Percentiles rank a stretch among this genome's conserved stretches.
Conservation (phyloP, 2,888 invertebrate genomes). For the Cheilosia vulpina region DNA sequence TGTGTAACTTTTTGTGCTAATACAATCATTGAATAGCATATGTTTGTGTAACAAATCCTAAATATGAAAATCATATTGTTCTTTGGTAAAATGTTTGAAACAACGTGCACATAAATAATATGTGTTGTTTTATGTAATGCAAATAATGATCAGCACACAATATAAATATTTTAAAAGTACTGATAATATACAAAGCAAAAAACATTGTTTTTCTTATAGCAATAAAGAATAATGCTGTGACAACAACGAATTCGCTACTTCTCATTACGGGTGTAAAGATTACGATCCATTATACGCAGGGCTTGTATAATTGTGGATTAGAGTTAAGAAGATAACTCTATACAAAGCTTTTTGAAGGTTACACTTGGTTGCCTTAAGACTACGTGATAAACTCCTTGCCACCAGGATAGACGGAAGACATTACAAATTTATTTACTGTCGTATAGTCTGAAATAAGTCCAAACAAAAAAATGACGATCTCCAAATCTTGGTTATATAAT, state of each 20-base stretch:
- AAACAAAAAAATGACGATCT: background rate
- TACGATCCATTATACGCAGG: too few relatives aligned
- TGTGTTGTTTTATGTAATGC: background rate
- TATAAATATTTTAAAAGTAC: conserved; percentile 20
- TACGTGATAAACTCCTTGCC: too few relatives aligned
- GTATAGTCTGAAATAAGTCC: background rate
- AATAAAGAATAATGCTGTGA: conserved; percentile 34
- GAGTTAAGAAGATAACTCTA: too few relatives aligned
- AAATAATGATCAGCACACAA: conserved; percentile 23
- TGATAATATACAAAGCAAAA: conserved; percentile 21
- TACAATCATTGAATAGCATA: conserved; percentile 5
- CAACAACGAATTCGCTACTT: background rate
- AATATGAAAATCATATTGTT: background rate
- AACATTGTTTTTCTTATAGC: conserved; percentile 20
- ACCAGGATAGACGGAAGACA: too few relatives aligned
- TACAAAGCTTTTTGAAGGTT: too few relatives aligned
- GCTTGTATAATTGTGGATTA: too few relatives aligned
- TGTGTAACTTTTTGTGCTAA: background rate
- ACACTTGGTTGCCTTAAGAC: too few relatives aligned
- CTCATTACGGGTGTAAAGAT: background rate
- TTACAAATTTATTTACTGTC: too few relatives aligned
- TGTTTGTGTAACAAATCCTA: background rate
- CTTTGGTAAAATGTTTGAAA: conserved; percentile 3
- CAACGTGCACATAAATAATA: conserved; percentile 6
- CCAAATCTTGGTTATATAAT: conserved; percentile 3